Base-by-base conservation (phyloP, 2,113 vertebrate genomes). In the Promerops cafer region DNA sequence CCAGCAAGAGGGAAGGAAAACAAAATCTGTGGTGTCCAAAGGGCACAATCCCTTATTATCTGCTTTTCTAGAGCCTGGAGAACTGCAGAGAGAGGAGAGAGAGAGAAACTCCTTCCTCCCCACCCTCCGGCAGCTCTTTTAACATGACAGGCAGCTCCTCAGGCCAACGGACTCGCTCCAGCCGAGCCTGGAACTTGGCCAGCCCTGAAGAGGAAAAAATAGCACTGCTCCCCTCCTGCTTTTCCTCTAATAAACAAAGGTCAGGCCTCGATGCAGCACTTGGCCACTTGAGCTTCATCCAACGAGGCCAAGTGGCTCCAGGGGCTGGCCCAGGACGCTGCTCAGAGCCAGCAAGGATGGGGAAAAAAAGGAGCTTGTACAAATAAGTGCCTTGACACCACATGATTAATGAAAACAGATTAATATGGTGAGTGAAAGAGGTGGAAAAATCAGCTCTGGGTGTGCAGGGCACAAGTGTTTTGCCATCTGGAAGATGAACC, bases 401-500 rank as follows among this genome's bases (percentile, higher is more conserved):
- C 6, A 7, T n/a, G 77, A 94, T 82, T 89, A 89, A 95, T 71
- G 77, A 37, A 60, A 89, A 89, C 49, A 71, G 69, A 71, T 75
- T 64, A 39, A 72, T 9, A 76, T 3, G 21, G 15, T 8, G 52
- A 87, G 56, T 0, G 1, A 44, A 79, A 84, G 72, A 75, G 57
- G 89, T 64, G 69, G 84, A 60, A 87, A 87, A 91, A 79, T 78
- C 61, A 49, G 69, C 31, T 45, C 44, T 42, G 87, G 74, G 42
- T 27, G 69, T 5, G 47, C 11, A 1, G 60, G 44, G 71, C 91
- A 76, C 61, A 91, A 93, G 70, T 21, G 84, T 42, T 91, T 61
- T 71, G 70, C 91, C 95, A 94, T 89, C 84, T 96, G 91, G 94
- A 89, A 87, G 89, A 65, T 3, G 80, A 92, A 47, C 60, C 57